These are phyloP conservation scores for Hermodice carunculata DNA, from an alignment of 2,888 invertebrate species.

Conservation along the genomic window DNA sequence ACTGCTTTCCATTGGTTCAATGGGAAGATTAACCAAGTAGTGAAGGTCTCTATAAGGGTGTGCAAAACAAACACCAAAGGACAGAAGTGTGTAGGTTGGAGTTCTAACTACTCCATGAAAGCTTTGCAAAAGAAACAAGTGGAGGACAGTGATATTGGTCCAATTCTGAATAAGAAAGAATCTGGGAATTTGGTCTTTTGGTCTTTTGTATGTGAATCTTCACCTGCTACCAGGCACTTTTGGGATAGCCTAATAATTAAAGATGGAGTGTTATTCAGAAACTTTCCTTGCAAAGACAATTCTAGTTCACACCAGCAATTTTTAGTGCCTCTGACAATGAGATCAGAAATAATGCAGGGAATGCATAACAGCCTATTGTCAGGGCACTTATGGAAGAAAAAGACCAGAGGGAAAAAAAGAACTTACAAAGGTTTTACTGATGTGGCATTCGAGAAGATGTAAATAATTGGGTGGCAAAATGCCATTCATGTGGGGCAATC, in stretches of 20 bases:
- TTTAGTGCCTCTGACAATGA: background rate
- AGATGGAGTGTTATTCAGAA: background rate
- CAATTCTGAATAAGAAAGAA: background rate
- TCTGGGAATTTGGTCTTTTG: too few relatives aligned
- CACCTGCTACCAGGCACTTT: too few relatives aligned
- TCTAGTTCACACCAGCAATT: background rate
- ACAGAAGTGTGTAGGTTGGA: too few relatives aligned
- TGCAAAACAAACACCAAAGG: too few relatives aligned
- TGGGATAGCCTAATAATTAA: background rate
- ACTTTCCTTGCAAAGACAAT: too few relatives aligned
- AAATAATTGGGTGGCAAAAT: background rate
- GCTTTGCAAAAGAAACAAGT: background rate
- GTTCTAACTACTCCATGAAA: background rate
- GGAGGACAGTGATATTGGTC: background rate
- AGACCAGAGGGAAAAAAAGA: background rate
- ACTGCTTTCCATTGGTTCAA: too few relatives aligned
- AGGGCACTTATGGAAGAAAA: background rate
- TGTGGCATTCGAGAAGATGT: background rate
- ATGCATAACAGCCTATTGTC: background rate
- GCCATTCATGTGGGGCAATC: background rate
- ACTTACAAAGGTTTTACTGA: background rate
- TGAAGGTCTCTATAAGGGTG: too few relatives aligned
- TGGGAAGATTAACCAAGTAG: too few relatives aligned
- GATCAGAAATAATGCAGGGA: background rate
- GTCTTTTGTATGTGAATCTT: too few relatives aligned